Percentiles rank a stretch among this genome's conserved stretches.
phyloP scores from a whole-genome alignment of 2,888 invertebrate genomes.

The Pseudeuparius sepicola region DNA sequence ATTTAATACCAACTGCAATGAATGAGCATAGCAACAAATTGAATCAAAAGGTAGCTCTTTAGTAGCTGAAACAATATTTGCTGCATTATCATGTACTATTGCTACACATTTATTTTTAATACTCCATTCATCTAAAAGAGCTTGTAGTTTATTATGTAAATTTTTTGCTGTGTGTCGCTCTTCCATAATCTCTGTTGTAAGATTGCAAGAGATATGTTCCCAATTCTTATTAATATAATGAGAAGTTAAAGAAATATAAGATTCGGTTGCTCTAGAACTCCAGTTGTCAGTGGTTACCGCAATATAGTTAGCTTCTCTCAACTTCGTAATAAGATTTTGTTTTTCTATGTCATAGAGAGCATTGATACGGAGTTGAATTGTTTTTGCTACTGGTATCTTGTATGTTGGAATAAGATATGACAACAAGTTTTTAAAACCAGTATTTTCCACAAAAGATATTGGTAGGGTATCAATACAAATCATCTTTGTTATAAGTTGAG shows the following conservation, averaged over 20 bases:
- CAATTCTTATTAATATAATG: slow-evolving; percentile 16
- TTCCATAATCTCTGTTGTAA: slow-evolving; percentile 16
- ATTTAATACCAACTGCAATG: slow-evolving; percentile 21
- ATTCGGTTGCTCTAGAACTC: slow-evolving; percentile 20
- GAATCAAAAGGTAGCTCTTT: slow-evolving; percentile 9
- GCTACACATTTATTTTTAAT: slow-evolving; percentile 15
- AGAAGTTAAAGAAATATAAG: slow-evolving; percentile 20
- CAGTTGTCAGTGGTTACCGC: slow-evolving; percentile 22
- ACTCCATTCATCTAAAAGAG: slow-evolving; percentile 14
- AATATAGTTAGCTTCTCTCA: slow-evolving; percentile 9
- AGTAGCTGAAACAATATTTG: slow-evolving; percentile 20
- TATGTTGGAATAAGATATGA: slow-evolving; percentile 14
- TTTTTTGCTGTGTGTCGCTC: slow-evolving; percentile 17
- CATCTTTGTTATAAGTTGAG: no score
- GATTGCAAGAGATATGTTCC: slow-evolving; percentile 12
- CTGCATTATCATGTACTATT: slow-evolving; percentile 21
- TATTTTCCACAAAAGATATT: no score
- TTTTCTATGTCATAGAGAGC: slow-evolving; percentile 13
- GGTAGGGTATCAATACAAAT: no score
- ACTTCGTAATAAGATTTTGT: slow-evolving; percentile 10
- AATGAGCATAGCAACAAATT: slow-evolving; percentile 23
- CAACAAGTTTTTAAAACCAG: slow-evolving; percentile 15
- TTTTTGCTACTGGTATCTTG: slow-evolving; percentile 15
- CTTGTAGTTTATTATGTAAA: slow-evolving; percentile 14
- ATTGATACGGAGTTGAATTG: slow-evolving; percentile 14